Conservation (phyloP, 1,140 invertebrate species). For the Drosophila subobscura region DNA sequence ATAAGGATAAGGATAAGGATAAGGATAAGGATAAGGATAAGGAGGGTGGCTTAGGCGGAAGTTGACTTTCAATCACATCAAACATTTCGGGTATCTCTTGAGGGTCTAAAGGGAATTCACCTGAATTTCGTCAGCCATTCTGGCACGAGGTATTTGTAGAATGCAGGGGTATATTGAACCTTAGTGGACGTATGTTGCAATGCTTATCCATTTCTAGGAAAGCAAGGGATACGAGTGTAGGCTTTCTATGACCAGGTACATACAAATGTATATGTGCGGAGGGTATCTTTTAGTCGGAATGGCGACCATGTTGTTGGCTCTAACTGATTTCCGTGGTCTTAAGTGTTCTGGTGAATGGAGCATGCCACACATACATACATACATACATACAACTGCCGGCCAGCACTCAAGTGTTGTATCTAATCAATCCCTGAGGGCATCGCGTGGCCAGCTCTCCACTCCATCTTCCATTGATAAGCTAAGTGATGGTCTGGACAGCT, state of each 20-base stretch:
- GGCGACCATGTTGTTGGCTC: no score
- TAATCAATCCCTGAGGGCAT: conserved; percentile 48
- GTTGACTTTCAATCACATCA: conserved; percentile 1
- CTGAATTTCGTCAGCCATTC: no score
- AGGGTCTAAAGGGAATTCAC: conserved; percentile 5
- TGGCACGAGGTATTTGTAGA: no score
- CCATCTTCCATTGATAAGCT: conserved; percentile 39
- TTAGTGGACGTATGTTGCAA: no score
- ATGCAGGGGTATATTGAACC: no score
- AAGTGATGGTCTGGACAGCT: conserved; percentile 21
- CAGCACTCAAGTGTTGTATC: conserved; percentile 32
- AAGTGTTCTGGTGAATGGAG: conserved; percentile 26
- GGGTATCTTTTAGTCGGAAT: no score
- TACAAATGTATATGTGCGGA: no score
- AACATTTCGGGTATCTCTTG: conserved; percentile 3
- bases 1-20: neutral
- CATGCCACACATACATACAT: neutral
- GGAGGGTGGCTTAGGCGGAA: neutral
- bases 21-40: neutral
- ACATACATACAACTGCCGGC: conserved; percentile 25
- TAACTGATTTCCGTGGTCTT: conserved; percentile 14
- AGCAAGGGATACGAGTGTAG: no score
- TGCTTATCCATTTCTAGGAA: no score
- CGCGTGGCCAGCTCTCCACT: conserved; percentile 39
- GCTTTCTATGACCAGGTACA: no score